Evolutionary conservation across 2,888 invertebrate species (phyloP).

Genomic region (Drosophila fulvimacula): DNA sequence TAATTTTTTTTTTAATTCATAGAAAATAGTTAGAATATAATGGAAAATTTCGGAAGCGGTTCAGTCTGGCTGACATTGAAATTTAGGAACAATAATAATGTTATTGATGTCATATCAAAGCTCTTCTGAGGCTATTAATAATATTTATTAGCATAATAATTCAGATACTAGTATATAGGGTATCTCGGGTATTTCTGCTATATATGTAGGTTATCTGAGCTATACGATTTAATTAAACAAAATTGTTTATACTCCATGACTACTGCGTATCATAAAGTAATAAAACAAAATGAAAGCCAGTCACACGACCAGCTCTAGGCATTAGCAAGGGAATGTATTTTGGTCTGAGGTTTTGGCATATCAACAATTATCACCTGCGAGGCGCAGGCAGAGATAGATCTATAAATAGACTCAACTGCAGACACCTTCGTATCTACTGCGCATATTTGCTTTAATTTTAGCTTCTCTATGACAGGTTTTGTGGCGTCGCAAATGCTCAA

Average conservation of each 20-base stretch:
- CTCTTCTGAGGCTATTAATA: no score
- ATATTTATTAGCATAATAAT: no score
- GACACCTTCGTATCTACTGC: constrained; percentile 6
- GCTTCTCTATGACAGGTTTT: constrained; percentile 18
- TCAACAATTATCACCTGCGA: constrained; percentile 36
- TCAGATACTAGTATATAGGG: background rate
- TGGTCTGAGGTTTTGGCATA: background rate
- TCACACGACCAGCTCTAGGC: background rate
- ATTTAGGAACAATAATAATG: no score
- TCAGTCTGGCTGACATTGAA: no score
- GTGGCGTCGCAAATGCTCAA: background rate
- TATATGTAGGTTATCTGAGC: background rate
- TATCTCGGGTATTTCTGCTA: background rate
- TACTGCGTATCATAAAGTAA: background rate
- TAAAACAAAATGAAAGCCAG: constrained; percentile 1
- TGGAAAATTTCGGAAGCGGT: no score
- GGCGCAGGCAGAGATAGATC: background rate
- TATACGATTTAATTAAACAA: background rate
- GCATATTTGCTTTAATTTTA: constrained; percentile 21
- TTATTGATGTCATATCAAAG: background rate
- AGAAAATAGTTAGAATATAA: no score
- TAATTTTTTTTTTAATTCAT: no score
- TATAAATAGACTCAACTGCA: constrained; percentile 29
- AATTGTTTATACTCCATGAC: background rate
- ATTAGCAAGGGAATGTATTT: background rate